Evolutionary conservation across 2,888 invertebrate genomes (phyloP).

Genomic region (Thysanoteuthis rhombus): DNA sequence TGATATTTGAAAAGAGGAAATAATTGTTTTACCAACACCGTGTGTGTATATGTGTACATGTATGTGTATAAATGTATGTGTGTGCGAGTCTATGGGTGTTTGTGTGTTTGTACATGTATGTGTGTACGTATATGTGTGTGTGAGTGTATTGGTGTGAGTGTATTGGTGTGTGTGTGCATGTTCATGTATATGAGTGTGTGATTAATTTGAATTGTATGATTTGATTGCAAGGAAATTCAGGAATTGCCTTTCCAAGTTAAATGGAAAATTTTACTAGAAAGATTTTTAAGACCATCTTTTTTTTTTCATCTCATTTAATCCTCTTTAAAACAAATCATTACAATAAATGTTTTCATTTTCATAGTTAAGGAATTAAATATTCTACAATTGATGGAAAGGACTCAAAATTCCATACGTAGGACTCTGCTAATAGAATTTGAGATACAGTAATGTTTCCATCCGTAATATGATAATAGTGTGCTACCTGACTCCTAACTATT

Average conservation of each 20-base stretch:
- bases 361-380: neutral
- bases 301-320: neutral
- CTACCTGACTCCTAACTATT: neutral
- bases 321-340: neutral
- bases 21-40: neutral
- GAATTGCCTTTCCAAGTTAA: neutral
- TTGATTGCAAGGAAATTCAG: neutral
- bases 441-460: too few species aligned
- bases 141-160: neutral
- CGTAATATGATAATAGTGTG: neutral
- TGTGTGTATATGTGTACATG: neutral
- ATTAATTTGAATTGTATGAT: neutral
- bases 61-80: neutral
- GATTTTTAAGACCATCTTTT: neutral
- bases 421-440: neutral
- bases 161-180: neutral
- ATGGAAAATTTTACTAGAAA: neutral
- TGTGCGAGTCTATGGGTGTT: neutral
- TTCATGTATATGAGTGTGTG: neutral
- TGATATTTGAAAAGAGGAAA: neutral
- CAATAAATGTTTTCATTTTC: neutral
- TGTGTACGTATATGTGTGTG: neutral
- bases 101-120: neutral
- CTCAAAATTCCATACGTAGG: neutral
- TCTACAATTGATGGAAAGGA: neutral